phyloP scores from a whole-genome alignment of 2,113 vertebrate species.

The Alouatta palliata region DNA sequence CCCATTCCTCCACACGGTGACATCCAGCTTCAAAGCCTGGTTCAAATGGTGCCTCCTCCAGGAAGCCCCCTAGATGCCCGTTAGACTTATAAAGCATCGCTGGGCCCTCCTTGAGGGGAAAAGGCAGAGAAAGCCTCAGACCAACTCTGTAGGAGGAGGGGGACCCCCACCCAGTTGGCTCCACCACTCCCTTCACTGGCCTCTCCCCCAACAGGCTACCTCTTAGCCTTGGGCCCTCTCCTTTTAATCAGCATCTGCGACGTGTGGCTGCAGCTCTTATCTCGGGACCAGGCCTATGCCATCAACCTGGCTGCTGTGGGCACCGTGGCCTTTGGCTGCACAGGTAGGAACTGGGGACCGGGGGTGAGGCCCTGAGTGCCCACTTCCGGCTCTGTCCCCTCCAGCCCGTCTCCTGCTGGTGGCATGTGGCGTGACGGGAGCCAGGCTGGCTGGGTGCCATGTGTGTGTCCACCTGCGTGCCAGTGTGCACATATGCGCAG shows the following conservation, averaged over 20 bases:
- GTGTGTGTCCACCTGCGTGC: no score
- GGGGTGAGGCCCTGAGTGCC: not conserved
- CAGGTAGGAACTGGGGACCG: conserved; percentile 87
- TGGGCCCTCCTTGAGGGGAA: no score
- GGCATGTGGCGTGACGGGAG: fast-evolving
- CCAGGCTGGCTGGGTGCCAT: not conserved
- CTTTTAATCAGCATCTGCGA: conserved; percentile 96
- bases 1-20: not conserved
- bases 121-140: not conserved
- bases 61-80: not conserved
- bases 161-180: fast-evolving
- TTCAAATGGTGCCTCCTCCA: not conserved
- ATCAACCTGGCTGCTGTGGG: conserved; percentile 94
- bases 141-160: fast-evolving
- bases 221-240: conserved; percentile 94
- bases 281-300: conserved; percentile 90
- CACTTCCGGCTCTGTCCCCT: fast-evolving
- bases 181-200: fast-evolving
- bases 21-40: not conserved
- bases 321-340: conserved; percentile 97
- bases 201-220: conserved; percentile 87
- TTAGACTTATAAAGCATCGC: not conserved
- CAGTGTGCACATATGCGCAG: not conserved
- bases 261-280: conserved; percentile 95
- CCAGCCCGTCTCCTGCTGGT: fast-evolving